Percentiles rank a stretch among this genome's conserved stretches.
Evolutionary conservation across 2,888 invertebrate species (phyloP).

Genomic region (Amiota communis): DNA sequence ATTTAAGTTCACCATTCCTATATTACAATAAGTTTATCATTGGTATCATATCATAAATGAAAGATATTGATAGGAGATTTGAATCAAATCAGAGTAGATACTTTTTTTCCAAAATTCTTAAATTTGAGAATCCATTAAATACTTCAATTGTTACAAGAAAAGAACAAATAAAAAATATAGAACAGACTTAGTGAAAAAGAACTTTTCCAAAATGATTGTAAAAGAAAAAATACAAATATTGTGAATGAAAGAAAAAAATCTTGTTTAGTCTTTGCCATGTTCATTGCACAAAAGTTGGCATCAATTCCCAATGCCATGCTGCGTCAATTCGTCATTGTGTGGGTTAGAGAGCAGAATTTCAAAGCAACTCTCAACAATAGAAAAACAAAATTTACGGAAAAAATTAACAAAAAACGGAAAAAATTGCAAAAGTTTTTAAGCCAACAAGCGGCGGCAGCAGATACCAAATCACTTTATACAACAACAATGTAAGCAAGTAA

Average conservation of each 20-base stretch:
- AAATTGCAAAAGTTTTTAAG: constrained; percentile 13
- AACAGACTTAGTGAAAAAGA: constrained; percentile 2
- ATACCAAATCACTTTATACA: constrained; percentile 16
- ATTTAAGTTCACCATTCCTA: too few species aligned
- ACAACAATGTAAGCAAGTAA: not conserved
- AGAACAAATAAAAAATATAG: constrained; percentile 1
- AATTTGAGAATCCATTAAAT: not conserved
- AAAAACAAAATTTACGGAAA: not conserved
- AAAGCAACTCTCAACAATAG: not conserved
- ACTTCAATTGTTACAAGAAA: constrained; percentile 2
- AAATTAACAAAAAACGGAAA: not conserved
- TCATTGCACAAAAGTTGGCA: not conserved
- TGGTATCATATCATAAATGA: too few species aligned
- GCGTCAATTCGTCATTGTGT: constrained; percentile 20
- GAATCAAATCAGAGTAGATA: too few species aligned
- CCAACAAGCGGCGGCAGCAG: not conserved
- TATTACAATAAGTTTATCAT: too few species aligned
- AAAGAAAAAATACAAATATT: not conserved
- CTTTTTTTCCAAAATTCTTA: too few species aligned
- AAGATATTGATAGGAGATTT: too few species aligned
- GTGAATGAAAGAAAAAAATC: not conserved
- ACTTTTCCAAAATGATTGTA: not conserved
- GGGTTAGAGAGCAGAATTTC: not conserved
- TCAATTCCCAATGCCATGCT: constrained; percentile 6
- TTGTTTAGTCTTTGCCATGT: not conserved